Conservation (phyloP, 2,888 invertebrate species). For the Leistus spinibarbis region DNA sequence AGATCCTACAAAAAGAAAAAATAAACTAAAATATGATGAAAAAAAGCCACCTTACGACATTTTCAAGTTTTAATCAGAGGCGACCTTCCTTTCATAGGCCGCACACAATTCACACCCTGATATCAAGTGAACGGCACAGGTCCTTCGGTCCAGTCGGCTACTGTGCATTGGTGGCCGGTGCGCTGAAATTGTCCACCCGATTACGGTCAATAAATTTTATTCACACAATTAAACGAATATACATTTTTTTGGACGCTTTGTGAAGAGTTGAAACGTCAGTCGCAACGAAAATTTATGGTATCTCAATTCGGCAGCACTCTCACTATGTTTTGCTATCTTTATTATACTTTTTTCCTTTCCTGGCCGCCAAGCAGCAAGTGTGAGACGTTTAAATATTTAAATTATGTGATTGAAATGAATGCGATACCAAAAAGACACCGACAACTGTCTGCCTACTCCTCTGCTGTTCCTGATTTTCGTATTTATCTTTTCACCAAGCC, state of each 20-base stretch:
- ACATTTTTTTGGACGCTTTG: constrained; percentile 33
- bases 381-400: neutral
- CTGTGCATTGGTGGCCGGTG: constrained; percentile 22
- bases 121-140: constrained; percentile 18
- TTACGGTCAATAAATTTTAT: constrained; percentile 45
- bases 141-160: neutral
- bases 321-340: constrained; percentile 26
- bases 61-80: constrained; percentile 47
- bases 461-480: no score
- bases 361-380: neutral
- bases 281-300: constrained; percentile 43
- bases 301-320: constrained; percentile 46
- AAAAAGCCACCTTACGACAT: constrained; percentile 46
- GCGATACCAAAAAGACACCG: neutral
- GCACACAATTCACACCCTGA: constrained; percentile 4
- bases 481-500: no score
- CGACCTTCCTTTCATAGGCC: constrained; percentile 28
- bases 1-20: neutral
- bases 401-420: neutral
- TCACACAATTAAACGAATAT: constrained; percentile 45
- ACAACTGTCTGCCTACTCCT: neutral
- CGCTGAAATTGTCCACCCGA: constrained; percentile 35
- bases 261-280: constrained; percentile 40
- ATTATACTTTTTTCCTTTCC: constrained; percentile 15
- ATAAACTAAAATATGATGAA: neutral